These are phyloP conservation scores for Mimumesa dahlbomi DNA, from an alignment of 2,888 invertebrate species.

Conservation along the genomic window DNA sequence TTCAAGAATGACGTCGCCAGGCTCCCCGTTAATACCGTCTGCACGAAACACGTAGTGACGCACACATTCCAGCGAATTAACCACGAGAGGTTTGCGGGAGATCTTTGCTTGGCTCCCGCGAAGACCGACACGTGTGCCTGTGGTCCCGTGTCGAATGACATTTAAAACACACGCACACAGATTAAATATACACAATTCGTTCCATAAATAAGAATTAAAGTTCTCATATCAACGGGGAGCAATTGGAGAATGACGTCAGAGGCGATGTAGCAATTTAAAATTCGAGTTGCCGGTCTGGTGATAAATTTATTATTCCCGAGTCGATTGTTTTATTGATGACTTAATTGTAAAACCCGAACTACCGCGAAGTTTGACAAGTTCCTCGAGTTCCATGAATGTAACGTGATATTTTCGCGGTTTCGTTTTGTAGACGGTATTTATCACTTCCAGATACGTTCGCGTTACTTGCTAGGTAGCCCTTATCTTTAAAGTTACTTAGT, in stretches of 20 bases:
- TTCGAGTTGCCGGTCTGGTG: slow-evolving; percentile 12
- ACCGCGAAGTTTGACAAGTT: too few relatives aligned
- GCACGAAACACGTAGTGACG: slow-evolving; percentile 35
- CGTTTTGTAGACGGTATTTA: neutral
- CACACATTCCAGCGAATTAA: slow-evolving; percentile 58
- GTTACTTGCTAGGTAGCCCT: slow-evolving; percentile 4
- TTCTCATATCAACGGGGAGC: neutral
- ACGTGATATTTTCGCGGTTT: too few relatives aligned
- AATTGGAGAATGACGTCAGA: slow-evolving; percentile 24
- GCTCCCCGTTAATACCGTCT: slow-evolving; percentile 38
- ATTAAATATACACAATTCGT: too few relatives aligned
- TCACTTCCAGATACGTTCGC: slow-evolving; percentile 21
- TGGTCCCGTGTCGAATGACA: too few relatives aligned
- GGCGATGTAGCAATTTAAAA: slow-evolving; percentile 11
- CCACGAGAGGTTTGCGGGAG: slow-evolving; percentile 48
- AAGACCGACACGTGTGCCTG: slow-evolving; percentile 43
- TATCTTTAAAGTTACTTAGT: slow-evolving; percentile 28
- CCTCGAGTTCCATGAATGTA: too few relatives aligned
- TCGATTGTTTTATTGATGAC: too few relatives aligned
- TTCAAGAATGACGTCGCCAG: slow-evolving; percentile 39
- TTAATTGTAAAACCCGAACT: too few relatives aligned
- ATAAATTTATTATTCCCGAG: slow-evolving; percentile 8
- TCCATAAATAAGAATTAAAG: neutral
- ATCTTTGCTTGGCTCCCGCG: slow-evolving; percentile 47
- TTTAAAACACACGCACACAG: too few relatives aligned